Conservation (phyloP, 1,140 invertebrate species). For the Heliconius congener region DNA sequence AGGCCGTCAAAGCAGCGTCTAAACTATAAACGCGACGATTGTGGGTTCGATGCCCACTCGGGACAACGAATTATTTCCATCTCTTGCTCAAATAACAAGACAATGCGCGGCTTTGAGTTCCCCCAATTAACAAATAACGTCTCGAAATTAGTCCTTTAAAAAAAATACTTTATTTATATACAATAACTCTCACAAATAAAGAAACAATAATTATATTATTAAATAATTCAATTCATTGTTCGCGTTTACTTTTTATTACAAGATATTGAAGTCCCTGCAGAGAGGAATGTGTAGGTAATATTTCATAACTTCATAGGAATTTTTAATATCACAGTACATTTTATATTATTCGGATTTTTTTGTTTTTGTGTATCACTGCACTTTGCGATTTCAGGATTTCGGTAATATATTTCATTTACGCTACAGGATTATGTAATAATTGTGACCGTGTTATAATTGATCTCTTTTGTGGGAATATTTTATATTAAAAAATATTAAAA, state of each 20-base stretch:
- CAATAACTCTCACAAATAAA: background rate
- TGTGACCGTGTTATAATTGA: too few species aligned
- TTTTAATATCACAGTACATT: conserved; percentile 4
- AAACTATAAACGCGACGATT: too few species aligned
- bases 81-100: too few species aligned
- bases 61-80: too few species aligned
- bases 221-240: background rate
- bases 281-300: background rate
- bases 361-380: background rate
- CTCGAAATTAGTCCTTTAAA: too few species aligned
- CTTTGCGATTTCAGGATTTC: background rate
- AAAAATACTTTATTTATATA: too few species aligned
- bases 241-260: background rate
- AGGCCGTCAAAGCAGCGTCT: background rate
- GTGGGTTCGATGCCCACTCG: too few species aligned
- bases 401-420: background rate
- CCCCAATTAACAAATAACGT: too few species aligned
- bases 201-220: background rate
- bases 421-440: too few species aligned
- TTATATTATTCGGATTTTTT: background rate
- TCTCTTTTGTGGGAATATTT: too few species aligned
- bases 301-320: conserved; percentile 2
- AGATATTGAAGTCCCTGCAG: background rate
- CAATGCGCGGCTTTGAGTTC: too few species aligned
- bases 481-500: too few species aligned